These are phyloP conservation scores for Caenorhabditis drosophilae DNA, from an alignment of 2,888 invertebrate species.

Conservation along the genomic window DNA sequence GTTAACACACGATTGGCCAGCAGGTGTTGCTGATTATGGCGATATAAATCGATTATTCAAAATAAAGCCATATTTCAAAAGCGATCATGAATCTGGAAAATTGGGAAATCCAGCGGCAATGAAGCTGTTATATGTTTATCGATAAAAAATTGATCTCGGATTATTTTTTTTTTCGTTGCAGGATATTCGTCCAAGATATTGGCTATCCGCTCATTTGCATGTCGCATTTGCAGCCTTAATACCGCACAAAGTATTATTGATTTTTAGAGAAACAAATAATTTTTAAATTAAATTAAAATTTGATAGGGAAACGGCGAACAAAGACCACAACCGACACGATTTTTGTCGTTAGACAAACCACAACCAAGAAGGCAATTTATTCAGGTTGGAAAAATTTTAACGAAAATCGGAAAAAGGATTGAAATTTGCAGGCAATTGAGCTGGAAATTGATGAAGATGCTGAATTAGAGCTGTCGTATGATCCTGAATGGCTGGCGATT, in stretches of 20 bases:
- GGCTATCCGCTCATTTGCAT: slow-evolving; percentile 97
- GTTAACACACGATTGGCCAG: slow-evolving; percentile 97
- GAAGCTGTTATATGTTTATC: slow-evolving; percentile 78
- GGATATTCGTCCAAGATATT: slow-evolving; percentile 82
- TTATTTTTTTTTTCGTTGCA: slow-evolving; percentile 74
- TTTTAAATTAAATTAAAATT: not conserved
- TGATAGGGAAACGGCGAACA: slow-evolving; percentile 14
- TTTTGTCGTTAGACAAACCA: slow-evolving; percentile 77
- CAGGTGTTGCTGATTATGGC: slow-evolving; percentile 84
- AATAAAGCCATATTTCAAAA: slow-evolving; percentile 72
- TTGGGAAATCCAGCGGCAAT: slow-evolving; percentile 88
- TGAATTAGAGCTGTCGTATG: slow-evolving; percentile 75
- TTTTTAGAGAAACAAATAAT: not conserved
- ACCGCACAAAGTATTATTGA: slow-evolving; percentile 74
- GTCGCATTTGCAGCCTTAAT: slow-evolving; percentile 90
- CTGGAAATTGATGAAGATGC: slow-evolving; percentile 49
- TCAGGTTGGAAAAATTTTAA: too few species aligned
- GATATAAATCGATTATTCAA: slow-evolving; percentile 73
- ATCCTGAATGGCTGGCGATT: slow-evolving; percentile 92
- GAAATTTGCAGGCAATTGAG: slow-evolving; percentile 39
- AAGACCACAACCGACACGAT: slow-evolving; percentile 49
- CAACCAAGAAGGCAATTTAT: slow-evolving; percentile 85
- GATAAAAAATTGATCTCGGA: too few species aligned
- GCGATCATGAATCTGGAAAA: slow-evolving; percentile 81
- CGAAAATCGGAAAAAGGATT: not conserved